phyloP scores from a whole-genome alignment of 1,140 invertebrate species.

The Callitettix versicolor region DNA sequence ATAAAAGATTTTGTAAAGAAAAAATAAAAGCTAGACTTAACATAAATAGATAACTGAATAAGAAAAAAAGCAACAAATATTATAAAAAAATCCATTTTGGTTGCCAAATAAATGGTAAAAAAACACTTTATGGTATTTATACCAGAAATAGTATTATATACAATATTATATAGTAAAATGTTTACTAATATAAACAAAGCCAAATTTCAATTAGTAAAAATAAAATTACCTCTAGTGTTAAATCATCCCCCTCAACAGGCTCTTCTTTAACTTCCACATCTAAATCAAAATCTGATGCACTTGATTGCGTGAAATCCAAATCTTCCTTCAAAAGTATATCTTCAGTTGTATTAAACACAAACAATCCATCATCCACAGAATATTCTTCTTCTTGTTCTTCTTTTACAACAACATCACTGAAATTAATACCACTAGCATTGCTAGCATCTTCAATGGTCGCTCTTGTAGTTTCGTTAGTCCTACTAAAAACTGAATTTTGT shows the following conservation, averaged over 20 bases:
- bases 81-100: too few relatives aligned
- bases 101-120: too few relatives aligned
- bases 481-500: neutral
- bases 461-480: neutral
- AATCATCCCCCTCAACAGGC: constrained; percentile 28
- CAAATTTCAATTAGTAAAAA: too few relatives aligned
- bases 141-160: too few relatives aligned
- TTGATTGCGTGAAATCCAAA: constrained; percentile 9
- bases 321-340: neutral
- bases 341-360: constrained; percentile 19
- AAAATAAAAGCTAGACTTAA: too few relatives aligned
- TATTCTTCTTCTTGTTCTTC: constrained; percentile 27
- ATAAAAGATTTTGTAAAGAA: too few relatives aligned
- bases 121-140: too few relatives aligned
- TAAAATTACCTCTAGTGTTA: constrained; percentile 39
- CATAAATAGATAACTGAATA: too few relatives aligned
- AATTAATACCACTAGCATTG: neutral
- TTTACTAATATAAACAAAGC: too few relatives aligned
- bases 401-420: constrained; percentile 23
- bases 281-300: constrained; percentile 21
- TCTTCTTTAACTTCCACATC: constrained; percentile 21
- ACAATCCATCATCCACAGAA: constrained; percentile 23
- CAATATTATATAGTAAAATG: too few relatives aligned
- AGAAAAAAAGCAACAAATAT: too few relatives aligned
- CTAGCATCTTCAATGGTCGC: neutral